Conservation (phyloP, 2,888 invertebrate genomes). For the Tetheella fluctuosa region DNA sequence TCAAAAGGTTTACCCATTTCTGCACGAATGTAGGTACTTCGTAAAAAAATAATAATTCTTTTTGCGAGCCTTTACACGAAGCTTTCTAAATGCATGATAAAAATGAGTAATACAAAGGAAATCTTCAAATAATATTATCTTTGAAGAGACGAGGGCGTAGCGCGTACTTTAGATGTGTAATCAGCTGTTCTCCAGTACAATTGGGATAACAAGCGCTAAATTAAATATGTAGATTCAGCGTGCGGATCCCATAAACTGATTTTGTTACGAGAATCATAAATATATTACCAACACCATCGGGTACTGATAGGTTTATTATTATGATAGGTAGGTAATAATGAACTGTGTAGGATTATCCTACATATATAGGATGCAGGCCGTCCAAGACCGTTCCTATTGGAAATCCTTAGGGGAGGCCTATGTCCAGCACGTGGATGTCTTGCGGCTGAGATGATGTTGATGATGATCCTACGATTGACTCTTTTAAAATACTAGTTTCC, state of each 20-base stretch:
- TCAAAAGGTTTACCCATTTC: too few species aligned
- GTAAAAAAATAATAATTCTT: background rate
- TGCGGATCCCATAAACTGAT: conserved; percentile 32
- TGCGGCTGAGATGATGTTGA: too few species aligned
- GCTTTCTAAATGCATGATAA: background rate
- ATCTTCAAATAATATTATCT: conserved; percentile 27
- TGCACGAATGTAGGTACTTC: too few species aligned
- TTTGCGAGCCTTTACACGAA: background rate
- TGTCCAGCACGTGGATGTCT: too few species aligned
- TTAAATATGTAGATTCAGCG: conserved; percentile 41
- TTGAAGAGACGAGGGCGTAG: conserved; percentile 7
- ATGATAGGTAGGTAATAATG: background rate
- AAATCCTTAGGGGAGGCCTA: too few species aligned
- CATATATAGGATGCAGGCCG: too few species aligned
- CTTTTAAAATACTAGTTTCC: too few species aligned
- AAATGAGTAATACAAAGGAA: conserved; percentile 21
- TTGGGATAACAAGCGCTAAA: conserved; percentile 39
- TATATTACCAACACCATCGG: background rate
- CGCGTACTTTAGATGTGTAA: conserved; percentile 19
- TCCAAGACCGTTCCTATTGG: too few species aligned
- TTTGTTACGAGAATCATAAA: background rate
- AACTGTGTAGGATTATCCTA: too few species aligned
- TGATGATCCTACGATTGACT: too few species aligned
- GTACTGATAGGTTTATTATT: background rate
- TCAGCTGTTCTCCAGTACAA: conserved; percentile 24